phyloP scores from a whole-genome alignment of 1,140 invertebrate genomes.

The Platyscapa corneri region DNA sequence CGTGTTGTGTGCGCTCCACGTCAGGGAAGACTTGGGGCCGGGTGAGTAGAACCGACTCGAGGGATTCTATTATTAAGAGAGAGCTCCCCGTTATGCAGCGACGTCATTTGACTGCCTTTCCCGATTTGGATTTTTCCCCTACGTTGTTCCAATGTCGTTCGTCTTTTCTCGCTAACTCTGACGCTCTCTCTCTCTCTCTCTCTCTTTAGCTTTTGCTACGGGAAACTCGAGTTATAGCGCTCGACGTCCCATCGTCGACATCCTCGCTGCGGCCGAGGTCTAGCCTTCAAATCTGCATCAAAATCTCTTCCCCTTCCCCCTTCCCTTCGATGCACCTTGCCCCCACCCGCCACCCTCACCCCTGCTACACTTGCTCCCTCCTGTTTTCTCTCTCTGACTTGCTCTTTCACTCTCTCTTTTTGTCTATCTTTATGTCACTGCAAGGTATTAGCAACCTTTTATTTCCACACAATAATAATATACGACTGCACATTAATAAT shows the following conservation, averaged over 20 bases:
- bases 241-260: background rate
- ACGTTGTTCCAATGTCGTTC: background rate
- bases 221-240: background rate
- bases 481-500: too few relatives aligned
- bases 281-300: background rate
- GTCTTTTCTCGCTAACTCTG: background rate
- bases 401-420: too few relatives aligned
- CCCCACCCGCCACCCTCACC: too few relatives aligned
- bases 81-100: background rate
- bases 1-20: slow-evolving; percentile 90
- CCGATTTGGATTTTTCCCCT: slow-evolving; percentile 40
- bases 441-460: too few relatives aligned
- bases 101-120: background rate
- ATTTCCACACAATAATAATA: too few relatives aligned
- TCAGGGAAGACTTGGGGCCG: slow-evolving; percentile 95
- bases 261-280: background rate
- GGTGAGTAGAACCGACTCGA: slow-evolving; percentile 77
- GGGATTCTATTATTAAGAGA: slow-evolving; percentile 50
- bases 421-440: too few relatives aligned
- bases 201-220: background rate
- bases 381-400: background rate
- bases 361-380: background rate
- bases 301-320: background rate
- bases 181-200: background rate
- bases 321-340: too few relatives aligned